These are phyloP conservation scores for Linepithema humile DNA, from an alignment of 1,140 invertebrate genomes.

Conservation along the genomic window DNA sequence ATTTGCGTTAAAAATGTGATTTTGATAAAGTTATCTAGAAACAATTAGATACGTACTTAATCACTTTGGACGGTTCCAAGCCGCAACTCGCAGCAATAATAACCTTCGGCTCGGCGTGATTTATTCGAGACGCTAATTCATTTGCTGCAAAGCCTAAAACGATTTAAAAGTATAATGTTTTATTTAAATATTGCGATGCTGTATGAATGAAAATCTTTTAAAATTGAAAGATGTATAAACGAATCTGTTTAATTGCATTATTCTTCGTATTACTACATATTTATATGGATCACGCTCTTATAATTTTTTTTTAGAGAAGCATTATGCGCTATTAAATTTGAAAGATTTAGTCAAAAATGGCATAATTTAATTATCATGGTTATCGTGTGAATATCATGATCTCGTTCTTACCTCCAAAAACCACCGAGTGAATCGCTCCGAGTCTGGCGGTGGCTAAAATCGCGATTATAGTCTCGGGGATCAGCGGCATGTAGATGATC, in stretches of 20 bases:
- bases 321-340: too few relatives aligned
- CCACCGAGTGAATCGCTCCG: constrained; percentile 94
- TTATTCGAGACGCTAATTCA: constrained; percentile 93
- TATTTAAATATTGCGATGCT: neutral
- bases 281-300: too few relatives aligned
- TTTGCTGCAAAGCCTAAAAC: constrained; percentile 92
- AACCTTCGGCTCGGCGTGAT: constrained; percentile 94
- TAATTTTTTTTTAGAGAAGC: too few relatives aligned
- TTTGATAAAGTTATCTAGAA: neutral
- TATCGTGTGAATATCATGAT: neutral
- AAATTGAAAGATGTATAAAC: too few relatives aligned
- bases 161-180: constrained; percentile 9
- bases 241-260: too few relatives aligned
- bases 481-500: constrained; percentile 96
- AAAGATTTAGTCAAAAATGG: too few relatives aligned
- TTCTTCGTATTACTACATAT: too few relatives aligned
- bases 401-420: constrained; percentile 91
- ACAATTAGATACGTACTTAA: constrained; percentile 86
- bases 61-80: constrained; percentile 93
- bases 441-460: constrained; percentile 93
- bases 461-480: constrained; percentile 93
- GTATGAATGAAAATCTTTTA: too few relatives aligned
- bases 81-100: constrained; percentile 96
- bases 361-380: neutral
- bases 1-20: neutral